Percentiles rank a stretch among this genome's conserved stretches.
Evolutionary conservation across 2,888 invertebrate species (phyloP).

Genomic region (Zygogramma bicolorata): DNA sequence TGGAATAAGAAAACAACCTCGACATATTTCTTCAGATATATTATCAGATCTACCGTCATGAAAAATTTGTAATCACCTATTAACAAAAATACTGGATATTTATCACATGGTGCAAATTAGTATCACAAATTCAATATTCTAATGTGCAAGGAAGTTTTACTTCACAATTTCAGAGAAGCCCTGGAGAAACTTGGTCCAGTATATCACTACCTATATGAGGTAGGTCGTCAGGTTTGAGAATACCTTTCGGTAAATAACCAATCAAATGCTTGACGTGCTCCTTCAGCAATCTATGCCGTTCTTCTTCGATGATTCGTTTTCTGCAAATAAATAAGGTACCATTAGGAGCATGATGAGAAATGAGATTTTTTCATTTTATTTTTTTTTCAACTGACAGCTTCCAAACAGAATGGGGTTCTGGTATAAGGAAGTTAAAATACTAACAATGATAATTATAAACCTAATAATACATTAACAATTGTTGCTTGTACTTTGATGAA

Average conservation of each 20-base stretch:
- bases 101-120: not conserved
- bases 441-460: no score
- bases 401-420: no score
- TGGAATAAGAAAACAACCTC: not conserved
- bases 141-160: not conserved
- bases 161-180: not conserved
- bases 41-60: not conserved
- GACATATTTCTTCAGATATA: not conserved
- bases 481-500: no score
- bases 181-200: constrained; percentile 1
- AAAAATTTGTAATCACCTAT: not conserved
- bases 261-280: constrained; percentile 71
- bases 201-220: constrained; percentile 59
- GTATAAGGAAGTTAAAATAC: no score
- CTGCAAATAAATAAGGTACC: constrained; percentile 60
- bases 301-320: constrained; percentile 69
- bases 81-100: not conserved
- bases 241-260: constrained; percentile 72
- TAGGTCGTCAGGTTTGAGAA: constrained; percentile 67
- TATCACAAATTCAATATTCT: not conserved
- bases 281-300: constrained; percentile 70
- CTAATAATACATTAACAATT: no score
- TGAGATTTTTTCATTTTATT: no score
- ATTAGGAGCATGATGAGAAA: no score
- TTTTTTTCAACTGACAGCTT: no score